Evolutionary conservation across 2,113 vertebrate genomes (phyloP).

Genomic region (Ursus arctos): DNA sequence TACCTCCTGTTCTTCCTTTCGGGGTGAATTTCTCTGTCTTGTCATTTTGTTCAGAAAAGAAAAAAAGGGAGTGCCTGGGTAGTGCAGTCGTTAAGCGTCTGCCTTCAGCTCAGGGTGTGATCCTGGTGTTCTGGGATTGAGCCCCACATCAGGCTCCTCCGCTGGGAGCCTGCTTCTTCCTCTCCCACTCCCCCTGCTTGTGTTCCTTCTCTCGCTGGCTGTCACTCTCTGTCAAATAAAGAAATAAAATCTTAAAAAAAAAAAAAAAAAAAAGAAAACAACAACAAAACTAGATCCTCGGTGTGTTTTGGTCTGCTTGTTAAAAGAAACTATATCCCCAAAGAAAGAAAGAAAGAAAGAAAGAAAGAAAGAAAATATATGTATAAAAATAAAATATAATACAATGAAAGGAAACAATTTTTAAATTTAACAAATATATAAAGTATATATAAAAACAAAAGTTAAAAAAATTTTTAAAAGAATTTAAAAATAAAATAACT

Average conservation of each 20-base stretch:
- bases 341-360: background rate
- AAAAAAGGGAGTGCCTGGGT: too few relatives aligned
- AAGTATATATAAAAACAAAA: background rate
- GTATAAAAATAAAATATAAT: background rate
- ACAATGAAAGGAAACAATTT: background rate
- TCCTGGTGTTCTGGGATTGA: too few relatives aligned
- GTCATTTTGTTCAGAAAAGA: background rate
- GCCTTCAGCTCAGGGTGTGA: too few relatives aligned
- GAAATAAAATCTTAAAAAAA: background rate
- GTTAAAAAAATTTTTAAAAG: background rate
- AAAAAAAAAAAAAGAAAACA: background rate
- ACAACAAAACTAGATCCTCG: background rate
- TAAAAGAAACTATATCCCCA: background rate
- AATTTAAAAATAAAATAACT: background rate
- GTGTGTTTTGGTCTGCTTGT: background rate
- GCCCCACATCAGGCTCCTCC: too few relatives aligned
- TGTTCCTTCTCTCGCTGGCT: too few relatives aligned
- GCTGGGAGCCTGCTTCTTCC: too few relatives aligned
- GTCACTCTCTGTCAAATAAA: too few relatives aligned
- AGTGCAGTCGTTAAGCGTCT: too few relatives aligned
- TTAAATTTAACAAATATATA: background rate
- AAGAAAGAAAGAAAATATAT: too few relatives aligned
- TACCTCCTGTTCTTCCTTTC: background rate
- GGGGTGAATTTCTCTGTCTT: background rate
- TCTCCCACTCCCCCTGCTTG: too few relatives aligned